Base-by-base conservation (phyloP, 2,113 vertebrate genomes). In the Cyrtonyx montezumae region DNA sequence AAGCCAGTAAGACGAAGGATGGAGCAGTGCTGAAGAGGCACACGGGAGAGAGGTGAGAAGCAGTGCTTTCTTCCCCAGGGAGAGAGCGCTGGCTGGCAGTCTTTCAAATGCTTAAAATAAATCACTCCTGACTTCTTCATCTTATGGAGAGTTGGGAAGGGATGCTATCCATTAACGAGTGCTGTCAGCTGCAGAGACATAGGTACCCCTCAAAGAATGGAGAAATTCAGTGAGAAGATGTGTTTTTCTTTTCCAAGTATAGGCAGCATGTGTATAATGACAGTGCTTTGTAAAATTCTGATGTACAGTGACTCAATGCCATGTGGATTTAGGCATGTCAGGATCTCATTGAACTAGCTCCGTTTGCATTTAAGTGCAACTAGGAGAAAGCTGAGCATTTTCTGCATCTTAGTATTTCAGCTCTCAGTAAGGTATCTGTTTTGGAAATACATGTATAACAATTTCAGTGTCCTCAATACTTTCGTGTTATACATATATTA, bases 1-100 rank as follows among this genome's bases (percentile, higher is more conserved):
- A 86, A 90, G 66, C 23, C 86, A 42, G 59, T 70, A 43, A 78
- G 68, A 90, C 73, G 79, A 85, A 91, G 91, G 87, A 76, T n/a
- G n/a, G n/a, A 78, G 22, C 69, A 55, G 4, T 59, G 36, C n/a
- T 75, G 8, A 61, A 51, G 90, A 49, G 62, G 22, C 46, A 36
- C 43, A 36, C 2, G 19, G 30, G 48, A 45, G 23, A 91, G 42
- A 34, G 73, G 70, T 32, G 16, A 86, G 77, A 34, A 91, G 43
- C 32, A 42, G 80, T 61, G 69, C 59, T 30, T 84, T 80, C 77
- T 93, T 58, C 61, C 37, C 10, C 59, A 20, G 17, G 46, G 56
- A 84, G 65, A 84, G 32, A 82, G 30, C 66, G 76, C 43, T 68
- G 43, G n/a, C 51, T 76, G 53, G 73, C 92, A 79, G 91, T 87